Base-by-base conservation (phyloP, 35 echinoderm and acorn worm genomes). In the Acanthaster planci region DNA sequence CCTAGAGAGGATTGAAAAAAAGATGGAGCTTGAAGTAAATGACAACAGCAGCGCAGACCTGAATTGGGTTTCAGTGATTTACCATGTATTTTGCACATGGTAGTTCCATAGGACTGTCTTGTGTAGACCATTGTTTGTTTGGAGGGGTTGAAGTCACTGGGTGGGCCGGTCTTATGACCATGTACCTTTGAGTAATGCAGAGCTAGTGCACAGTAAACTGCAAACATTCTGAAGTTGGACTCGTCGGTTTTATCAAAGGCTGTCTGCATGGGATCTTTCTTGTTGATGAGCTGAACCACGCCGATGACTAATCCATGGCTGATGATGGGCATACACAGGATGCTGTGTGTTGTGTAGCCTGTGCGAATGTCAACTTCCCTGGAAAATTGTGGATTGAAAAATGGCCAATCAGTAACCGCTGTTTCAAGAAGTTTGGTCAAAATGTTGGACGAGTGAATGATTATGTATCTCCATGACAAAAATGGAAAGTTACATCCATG, bases 261-360 rank as follows among this genome's bases (percentile, higher is more conserved):
- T 21, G 57, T 78, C 44, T 85, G 81, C 15, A 64, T 89, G 12
- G 27, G 60, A 23, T 40, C 67, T 78, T 67, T 82, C 86, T 93
- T 98, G 88, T 98, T 98, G 58, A 97, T 90, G 84, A 97, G 86
- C 53, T 97, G 91, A 2, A 97, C 95, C 7, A 97, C 95, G 18
- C 95, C 95, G 21, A 97, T 90, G 55, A 97, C 91, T 26, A 19
- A 39, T 4, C 95, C 95, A 19, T 86, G 84, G 21, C 88, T 93
- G 6, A 93, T 75, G 79, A 97, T 97, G 23, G 95, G 91, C 95
- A 97, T 97, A 30, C 95, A 97, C 0, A 97, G 87, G 64, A 97
- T 93, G 77, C 82, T 94, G 39, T 85, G 91, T 27, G 95, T 97
- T 8, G 91, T 87, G 47, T 97, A 97, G 0, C 95, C 95, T 19